Evolutionary conservation across 2,888 invertebrate genomes (phyloP).

Genomic region (Plagodis dolabraria): DNA sequence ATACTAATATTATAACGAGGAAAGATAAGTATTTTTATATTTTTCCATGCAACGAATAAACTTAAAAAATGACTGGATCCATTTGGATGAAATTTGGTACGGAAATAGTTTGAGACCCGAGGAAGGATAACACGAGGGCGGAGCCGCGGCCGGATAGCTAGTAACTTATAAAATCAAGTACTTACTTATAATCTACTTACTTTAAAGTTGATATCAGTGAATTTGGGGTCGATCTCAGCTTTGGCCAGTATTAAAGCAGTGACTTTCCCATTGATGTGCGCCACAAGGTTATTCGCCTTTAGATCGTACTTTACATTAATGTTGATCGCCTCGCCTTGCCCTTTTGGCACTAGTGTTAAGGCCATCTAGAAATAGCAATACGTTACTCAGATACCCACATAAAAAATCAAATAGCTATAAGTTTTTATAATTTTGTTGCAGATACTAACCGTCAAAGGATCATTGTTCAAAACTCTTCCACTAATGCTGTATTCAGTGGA

Average conservation of each 20-base stretch:
- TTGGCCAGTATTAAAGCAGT: slow-evolving; percentile 63
- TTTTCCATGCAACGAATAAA: no score
- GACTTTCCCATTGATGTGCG: slow-evolving; percentile 60
- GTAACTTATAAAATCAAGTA: not conserved
- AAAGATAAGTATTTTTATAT: no score
- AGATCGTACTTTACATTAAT: slow-evolving; percentile 61
- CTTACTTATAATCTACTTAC: no score
- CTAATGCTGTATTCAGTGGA: slow-evolving; percentile 66
- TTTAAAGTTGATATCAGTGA: slow-evolving; percentile 72
- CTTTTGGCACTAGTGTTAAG: slow-evolving; percentile 64
- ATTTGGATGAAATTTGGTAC: no score
- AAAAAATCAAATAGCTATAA: no score
- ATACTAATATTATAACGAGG: no score
- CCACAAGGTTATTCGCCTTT: slow-evolving; percentile 57
- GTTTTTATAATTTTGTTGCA: no score
- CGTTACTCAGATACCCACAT: no score
- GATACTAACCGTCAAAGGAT: slow-evolving; percentile 68
- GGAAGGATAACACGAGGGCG: no score
- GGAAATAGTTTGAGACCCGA: no score
- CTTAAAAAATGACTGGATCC: no score
- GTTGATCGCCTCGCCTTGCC: slow-evolving; percentile 60
- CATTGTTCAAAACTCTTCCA: slow-evolving; percentile 65
- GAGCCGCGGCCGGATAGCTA: no score
- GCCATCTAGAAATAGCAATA: slow-evolving; percentile 54
- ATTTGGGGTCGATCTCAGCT: slow-evolving; percentile 58